Evolutionary conservation across 2,797 vertebrate genomes (phyloP), one percentile per base, ranked within the genome.

Genomic region (Peromyscus eremicus): DNA sequence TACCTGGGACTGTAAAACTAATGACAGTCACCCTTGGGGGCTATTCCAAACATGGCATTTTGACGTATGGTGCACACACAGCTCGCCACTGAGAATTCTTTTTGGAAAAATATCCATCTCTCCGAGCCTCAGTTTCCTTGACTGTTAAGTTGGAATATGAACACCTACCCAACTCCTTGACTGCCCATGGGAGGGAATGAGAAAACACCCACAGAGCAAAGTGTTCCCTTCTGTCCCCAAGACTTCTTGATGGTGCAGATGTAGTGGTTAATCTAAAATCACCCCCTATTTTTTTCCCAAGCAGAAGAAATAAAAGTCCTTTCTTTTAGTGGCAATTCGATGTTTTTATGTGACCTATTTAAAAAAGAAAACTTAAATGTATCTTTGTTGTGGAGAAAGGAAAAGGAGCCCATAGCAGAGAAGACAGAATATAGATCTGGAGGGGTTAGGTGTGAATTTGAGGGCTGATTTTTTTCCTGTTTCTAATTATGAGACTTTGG

Each of bases 401-500:
- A 91, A 92, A 91, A 95, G 60, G 64, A 85, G 80, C 84, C 43
- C 14, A 60, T 11, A 32, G 27, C 4, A 8, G 27, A 70, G 14
- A n/a, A 14, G 85, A 76, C n/a, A 95, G 77, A 77, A 64, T 27
- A 40, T 13, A 21, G 25, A 46, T 71, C 96, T 70, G 37, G 34
- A 91, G 88, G 46, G 37, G 17, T 27, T 43, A 79, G 55, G 37
- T 27, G 16, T 9, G 19, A n/a, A 6, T 92, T 76, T 83, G 43
- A 92, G n/a, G 40, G 19, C 60, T 79, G 13, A 76, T 27, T 84
- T 66, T 92, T 80, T 89, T 57, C 68, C 40, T 84, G 32, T 75
- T 94, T 96, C 11, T 89, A 94, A 57, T 70, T 89, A n/a, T 80
- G 77, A 96, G 71, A 91, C 16, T n/a, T 93, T 86, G 46, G 43